Evolutionary conservation across 2,113 vertebrate genomes (phyloP).

Genomic region (Prinia subflava): DNA sequence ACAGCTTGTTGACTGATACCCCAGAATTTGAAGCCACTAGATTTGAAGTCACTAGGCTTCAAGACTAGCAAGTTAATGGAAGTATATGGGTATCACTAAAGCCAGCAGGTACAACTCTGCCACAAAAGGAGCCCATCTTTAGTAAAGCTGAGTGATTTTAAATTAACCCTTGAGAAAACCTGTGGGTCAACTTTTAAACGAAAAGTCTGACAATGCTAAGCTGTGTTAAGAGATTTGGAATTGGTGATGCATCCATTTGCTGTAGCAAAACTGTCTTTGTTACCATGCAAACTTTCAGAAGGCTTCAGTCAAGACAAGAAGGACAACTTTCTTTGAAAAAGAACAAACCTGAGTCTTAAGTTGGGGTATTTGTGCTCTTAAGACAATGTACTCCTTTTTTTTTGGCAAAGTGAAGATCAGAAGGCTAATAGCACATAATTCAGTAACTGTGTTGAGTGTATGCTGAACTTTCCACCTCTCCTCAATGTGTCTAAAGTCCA

Average conservation of each 20-base stretch:
- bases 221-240: background rate
- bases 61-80: background rate
- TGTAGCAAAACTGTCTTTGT: background rate
- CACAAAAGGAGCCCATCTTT: background rate
- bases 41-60: background rate
- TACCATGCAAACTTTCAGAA: background rate
- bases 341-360: background rate
- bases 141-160: background rate
- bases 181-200: background rate
- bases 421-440: rapidly evolving
- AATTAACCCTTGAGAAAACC: background rate
- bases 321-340: background rate
- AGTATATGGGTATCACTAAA: background rate
- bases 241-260: background rate
- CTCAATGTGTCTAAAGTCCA: background rate
- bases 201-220: background rate
- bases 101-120: background rate
- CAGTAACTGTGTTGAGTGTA: background rate
- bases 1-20: background rate
- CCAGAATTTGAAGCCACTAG: background rate
- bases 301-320: background rate
- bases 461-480: background rate
- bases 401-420: background rate
- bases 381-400: background rate
- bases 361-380: background rate